phyloP scores from a whole-genome alignment of 2,888 invertebrate species.

The Lasius platythorax region DNA sequence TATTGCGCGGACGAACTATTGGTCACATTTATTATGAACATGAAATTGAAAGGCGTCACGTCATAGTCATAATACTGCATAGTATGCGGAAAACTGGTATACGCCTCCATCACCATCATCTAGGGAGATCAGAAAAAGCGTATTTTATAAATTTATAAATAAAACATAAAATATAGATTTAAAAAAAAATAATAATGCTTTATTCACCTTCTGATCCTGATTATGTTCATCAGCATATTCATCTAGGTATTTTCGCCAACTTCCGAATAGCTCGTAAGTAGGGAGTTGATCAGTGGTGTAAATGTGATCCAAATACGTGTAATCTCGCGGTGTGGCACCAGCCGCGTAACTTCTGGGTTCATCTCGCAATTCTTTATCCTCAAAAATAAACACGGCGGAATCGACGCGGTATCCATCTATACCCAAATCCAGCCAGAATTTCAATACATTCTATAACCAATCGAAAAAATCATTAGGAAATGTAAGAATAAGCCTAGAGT shows the following conservation, averaged over 20 bases:
- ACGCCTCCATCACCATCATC: slow-evolving; percentile 93
- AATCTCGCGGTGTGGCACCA: slow-evolving; percentile 84
- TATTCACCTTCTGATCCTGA: slow-evolving; percentile 83
- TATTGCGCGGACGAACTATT: slow-evolving; percentile 88
- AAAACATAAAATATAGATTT: not conserved
- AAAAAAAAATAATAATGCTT: not conserved
- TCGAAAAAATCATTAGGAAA: not conserved
- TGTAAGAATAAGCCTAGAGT: not conserved
- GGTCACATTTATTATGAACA: slow-evolving; percentile 89
- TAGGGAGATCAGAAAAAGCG: slow-evolving; percentile 53
- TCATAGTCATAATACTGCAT: slow-evolving; percentile 90
- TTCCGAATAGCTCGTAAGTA: slow-evolving; percentile 87
- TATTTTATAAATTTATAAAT: not conserved
- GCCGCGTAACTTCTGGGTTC: slow-evolving; percentile 87
- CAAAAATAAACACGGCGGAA: slow-evolving; percentile 90
- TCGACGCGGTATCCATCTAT: slow-evolving; percentile 95
- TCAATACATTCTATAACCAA: slow-evolving; percentile 88
- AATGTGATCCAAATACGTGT: slow-evolving; percentile 89
- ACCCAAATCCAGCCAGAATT: slow-evolving; percentile 94
- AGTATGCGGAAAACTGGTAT: slow-evolving; percentile 88
- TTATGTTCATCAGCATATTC: slow-evolving; percentile 82
- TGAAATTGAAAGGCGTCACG: slow-evolving; percentile 93
- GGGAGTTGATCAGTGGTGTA: slow-evolving; percentile 89
- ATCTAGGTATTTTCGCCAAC: slow-evolving; percentile 88
- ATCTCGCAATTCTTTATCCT: slow-evolving; percentile 87